Evolutionary conservation across 2,113 vertebrate species (phyloP).

Genomic region (Genyomyrus donnyi): DNA sequence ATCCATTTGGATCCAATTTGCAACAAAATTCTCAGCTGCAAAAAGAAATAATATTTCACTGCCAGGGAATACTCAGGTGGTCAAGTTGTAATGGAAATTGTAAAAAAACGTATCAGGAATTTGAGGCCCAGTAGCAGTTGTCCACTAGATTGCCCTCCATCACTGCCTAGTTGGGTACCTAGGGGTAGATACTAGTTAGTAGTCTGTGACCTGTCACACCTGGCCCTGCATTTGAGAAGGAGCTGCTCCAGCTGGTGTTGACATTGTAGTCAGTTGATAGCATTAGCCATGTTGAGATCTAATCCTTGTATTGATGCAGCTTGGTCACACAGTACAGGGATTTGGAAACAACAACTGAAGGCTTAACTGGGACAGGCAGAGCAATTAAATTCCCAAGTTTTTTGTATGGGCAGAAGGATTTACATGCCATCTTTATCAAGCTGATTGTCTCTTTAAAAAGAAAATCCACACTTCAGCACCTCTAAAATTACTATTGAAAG

Average conservation of each 20-base stretch:
- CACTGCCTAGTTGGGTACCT: background rate
- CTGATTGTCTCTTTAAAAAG: background rate
- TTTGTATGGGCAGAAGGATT: background rate
- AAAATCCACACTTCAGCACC: background rate
- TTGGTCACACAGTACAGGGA: background rate
- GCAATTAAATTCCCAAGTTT: background rate
- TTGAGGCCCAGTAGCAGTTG: background rate
- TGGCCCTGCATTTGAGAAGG: background rate
- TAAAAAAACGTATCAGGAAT: background rate
- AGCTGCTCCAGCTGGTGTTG: background rate
- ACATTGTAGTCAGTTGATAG: background rate
- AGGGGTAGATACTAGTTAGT: background rate
- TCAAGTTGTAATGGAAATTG: background rate
- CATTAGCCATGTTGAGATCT: background rate
- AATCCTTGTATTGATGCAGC: background rate
- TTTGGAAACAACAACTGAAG: background rate
- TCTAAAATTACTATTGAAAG: background rate
- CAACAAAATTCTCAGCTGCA: background rate
- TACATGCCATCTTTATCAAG: background rate
- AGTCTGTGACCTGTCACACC: background rate
- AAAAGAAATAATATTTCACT: conserved; percentile 15
- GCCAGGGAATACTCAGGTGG: conserved; percentile 4
- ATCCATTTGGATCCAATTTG: conserved; percentile 22
- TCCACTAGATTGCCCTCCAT: background rate
- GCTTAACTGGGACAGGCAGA: background rate